Base-by-base conservation (phyloP, 2,797 vertebrate genomes). In the Neosilurus hyrtlii region DNA sequence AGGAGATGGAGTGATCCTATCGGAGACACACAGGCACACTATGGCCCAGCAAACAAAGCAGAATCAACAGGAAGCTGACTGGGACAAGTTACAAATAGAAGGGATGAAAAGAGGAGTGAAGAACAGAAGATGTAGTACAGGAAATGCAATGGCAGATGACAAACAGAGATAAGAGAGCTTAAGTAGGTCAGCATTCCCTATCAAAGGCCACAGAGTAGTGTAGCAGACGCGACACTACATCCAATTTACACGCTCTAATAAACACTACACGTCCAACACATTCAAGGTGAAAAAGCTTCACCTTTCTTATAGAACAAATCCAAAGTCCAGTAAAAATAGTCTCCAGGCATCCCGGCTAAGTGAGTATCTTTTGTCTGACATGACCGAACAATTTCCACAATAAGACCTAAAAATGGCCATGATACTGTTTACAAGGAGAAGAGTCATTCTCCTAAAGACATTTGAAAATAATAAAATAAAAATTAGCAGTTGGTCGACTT, bases 161-260 rank as follows among this genome's bases (percentile, higher is more conserved):
- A 22, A 75, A 80, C 61, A 79, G 59, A 70, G 65, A 70, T 78
- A 65, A 54, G 72, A 62, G 57, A 71, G 65, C 76, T 65, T 83
- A 84, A 84, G 65, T 70, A 81, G 83, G 68, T 75, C 2, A 37
- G 67, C 22, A 26, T 77, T 73, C 24, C 62, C 65, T 49, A 75
- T 76, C 63, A 68, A 86, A 79, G 83, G 78, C 52, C 56, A 73
- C 24, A 74, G 67, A 82, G 66, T 14, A 77, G 67, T 22, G 11
- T 61, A 62, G 75, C 83, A 80, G 59, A 37, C 22, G 20, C 51
- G 52, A n/a, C 68, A 43, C 65, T 15, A 65, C 76, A 86, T 72
- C 52, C 61, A 74, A 49, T 63, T 52, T 68, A 75, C n/a, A 79
- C 10, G 24, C 65, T 67, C 16, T 20, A 65, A 35, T 14, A 35